Evolutionary conservation across 2,113 vertebrate genomes (phyloP), one percentile per base, ranked within the genome.

Genomic region (Xiphorhynchus elegans): DNA sequence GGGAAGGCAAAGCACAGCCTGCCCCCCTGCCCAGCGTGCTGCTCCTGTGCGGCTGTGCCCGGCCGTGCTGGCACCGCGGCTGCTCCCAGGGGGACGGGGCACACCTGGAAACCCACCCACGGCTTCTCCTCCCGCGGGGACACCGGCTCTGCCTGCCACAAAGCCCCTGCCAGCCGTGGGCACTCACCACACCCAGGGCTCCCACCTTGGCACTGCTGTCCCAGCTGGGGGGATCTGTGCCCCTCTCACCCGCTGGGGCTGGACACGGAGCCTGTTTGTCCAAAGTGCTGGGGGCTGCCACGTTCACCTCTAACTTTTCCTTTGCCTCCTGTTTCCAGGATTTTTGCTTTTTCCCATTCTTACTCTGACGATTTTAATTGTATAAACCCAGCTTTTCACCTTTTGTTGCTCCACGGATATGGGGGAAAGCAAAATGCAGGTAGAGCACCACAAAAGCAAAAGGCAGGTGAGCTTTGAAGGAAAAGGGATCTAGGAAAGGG

Each of bases 401-500:
- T 94, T 96, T 96, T 96, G 95, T 95, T 90, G 90, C 92, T 96
- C 92, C 81, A 13, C 35, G 28, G 90, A 73, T 86, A 28, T 2
- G 89, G 93, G 92, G 93, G 90, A 95, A 92, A 90, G 86, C 2
- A 5, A 90, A 96, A 97, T 74, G 84, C 96, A 96, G 96, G 95
- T 94, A 96, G 86, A 89, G 66, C 83, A 60, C 77, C 92, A 94
- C 96, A 97, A 96, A 96, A 96, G 96, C 95, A 68, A 40, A 72
- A 96, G 92, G 95, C 88, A 96, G 96, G 96, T 96, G 92, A 96
- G 92, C 93, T 96, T 94, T 96, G 96, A 97, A 94, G 90, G 95
- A 78, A 95, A 94, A 94, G 80, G 93, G 84, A 86, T 92, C 92
- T 88, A 29, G 92, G 86, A 92, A 95, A 92, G 83, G 77, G 92